A percentile compares a stretch with the other conserved stretches of the same genome.
These are phyloP conservation scores for Hemiscyllium ocellatum DNA, from an alignment of 2,113 vertebrate species.

Conservation along the genomic window DNA sequence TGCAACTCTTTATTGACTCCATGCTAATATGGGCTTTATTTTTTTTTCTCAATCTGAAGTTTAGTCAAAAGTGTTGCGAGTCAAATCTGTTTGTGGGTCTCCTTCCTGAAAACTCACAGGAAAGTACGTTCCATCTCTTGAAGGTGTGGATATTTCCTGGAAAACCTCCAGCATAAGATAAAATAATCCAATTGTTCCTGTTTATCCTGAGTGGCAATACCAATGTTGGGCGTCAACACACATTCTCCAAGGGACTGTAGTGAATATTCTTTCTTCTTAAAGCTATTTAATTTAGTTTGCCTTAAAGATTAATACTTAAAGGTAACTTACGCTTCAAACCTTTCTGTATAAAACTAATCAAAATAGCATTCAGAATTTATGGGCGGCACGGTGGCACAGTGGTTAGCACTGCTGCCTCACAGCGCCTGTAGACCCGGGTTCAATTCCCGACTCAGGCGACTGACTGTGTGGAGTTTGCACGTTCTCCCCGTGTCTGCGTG, in stretches of 20 bases:
- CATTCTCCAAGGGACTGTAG: not conserved
- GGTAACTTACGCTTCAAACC: not conserved
- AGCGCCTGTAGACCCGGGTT: too few relatives aligned
- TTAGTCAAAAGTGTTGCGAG: not conserved
- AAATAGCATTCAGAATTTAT: not conserved
- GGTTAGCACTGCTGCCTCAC: too few relatives aligned
- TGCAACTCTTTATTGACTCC: not conserved
- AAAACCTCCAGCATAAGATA: not conserved
- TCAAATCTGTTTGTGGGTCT: not conserved
- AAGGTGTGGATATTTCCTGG: not conserved
- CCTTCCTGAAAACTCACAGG: not conserved
- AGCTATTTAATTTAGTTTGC: not conserved
- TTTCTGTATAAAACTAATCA: not conserved
- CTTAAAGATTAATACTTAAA: not conserved
- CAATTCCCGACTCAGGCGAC: too few relatives aligned
- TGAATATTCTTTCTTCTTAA: not conserved
- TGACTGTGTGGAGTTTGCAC: too few relatives aligned
- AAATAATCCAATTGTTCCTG: not conserved
- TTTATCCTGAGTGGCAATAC: not conserved
- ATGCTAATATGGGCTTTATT: not conserved
- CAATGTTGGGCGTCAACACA: not conserved
- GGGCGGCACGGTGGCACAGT: too few relatives aligned
- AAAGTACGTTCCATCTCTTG: not conserved
- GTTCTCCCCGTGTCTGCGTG: too few relatives aligned
- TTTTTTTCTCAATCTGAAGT: not conserved